Conservation (phyloP, 2,113 vertebrate species). For the Barnardius zonarius region DNA sequence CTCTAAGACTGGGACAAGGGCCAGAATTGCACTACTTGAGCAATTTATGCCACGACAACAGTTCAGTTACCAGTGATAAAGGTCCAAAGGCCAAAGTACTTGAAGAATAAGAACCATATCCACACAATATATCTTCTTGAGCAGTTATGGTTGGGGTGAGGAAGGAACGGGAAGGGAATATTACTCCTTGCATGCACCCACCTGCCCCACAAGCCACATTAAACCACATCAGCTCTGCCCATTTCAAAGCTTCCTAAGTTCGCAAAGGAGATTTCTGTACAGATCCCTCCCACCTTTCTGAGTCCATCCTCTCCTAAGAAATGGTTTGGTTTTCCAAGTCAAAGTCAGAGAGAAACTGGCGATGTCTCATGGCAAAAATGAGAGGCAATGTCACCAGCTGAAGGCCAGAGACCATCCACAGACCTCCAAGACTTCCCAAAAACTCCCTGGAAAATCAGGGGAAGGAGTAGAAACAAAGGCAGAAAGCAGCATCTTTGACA, state of each 20-base stretch:
- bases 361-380: not conserved
- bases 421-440: not conserved
- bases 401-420: not conserved
- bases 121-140: not conserved
- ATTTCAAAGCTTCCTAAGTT: not conserved
- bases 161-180: not conserved
- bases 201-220: not conserved
- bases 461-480: not conserved
- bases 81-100: not conserved
- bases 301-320: not conserved
- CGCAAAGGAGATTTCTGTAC: not conserved
- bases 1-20: not conserved
- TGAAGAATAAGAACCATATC: not conserved
- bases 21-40: conserved; percentile 23
- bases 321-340: not conserved
- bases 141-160: not conserved
- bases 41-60: conserved; percentile 24
- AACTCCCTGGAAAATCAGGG: not conserved
- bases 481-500: not conserved
- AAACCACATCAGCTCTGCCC: not conserved
- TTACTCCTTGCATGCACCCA: not conserved
- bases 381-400: not conserved
- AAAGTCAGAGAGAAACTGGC: not conserved
- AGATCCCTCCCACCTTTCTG: not conserved
- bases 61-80: not conserved